Evolutionary conservation across 2,797 vertebrate species (phyloP).

Genomic region (Thamnophis elegans): DNA sequence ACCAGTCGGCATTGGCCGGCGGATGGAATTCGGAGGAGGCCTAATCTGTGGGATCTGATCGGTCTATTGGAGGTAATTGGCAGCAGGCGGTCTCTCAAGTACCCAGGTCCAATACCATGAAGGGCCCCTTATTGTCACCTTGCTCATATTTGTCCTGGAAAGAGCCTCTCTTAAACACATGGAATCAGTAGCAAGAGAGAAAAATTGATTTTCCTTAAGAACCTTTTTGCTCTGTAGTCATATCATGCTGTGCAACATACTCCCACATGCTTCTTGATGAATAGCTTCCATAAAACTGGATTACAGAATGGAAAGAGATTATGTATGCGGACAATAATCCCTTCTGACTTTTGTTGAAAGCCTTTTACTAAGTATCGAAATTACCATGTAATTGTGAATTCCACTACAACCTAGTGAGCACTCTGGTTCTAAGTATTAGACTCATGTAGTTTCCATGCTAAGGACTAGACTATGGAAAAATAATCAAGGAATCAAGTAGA

Average conservation of each 20-base stretch:
- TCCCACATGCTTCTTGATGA: neutral
- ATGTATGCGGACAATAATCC: neutral
- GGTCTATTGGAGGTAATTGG: no score
- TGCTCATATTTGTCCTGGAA: neutral
- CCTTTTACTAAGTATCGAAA: neutral
- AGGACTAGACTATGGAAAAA: neutral
- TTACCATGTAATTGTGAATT: neutral
- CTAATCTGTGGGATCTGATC: no score
- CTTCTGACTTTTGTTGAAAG: neutral
- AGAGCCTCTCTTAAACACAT: neutral
- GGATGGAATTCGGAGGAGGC: no score
- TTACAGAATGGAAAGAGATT: neutral
- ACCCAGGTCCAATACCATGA: no score
- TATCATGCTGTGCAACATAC: neutral
- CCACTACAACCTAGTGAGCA: neutral
- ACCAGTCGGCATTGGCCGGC: no score
- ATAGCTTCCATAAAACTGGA: neutral
- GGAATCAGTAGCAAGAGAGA: neutral
- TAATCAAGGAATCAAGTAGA: neutral
- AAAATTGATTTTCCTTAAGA: neutral
- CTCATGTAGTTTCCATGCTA: neutral
- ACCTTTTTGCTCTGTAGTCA: neutral
- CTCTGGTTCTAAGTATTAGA: neutral
- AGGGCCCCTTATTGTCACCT: neutral
- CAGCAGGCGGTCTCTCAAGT: no score